Conservation (phyloP, 2,888 invertebrate species). For the Epinotia nisella region DNA sequence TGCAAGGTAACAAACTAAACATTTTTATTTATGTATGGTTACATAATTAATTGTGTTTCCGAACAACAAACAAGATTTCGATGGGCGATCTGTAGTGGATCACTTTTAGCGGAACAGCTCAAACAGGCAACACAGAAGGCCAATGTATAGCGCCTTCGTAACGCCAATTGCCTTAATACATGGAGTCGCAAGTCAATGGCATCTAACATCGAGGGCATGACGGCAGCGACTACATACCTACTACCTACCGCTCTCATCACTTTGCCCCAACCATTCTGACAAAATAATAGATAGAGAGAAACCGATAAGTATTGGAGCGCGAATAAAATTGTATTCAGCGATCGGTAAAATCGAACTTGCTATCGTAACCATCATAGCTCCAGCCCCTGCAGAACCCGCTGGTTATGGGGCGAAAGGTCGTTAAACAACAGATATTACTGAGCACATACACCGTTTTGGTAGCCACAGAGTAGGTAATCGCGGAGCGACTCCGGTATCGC, state of each 20-base stretch:
- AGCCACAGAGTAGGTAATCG: background rate
- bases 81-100: too few species aligned
- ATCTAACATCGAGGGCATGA: too few species aligned
- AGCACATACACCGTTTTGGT: slow-evolving; percentile 13
- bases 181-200: background rate
- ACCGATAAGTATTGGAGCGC: background rate
- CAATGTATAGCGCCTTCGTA: too few species aligned
- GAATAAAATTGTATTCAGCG: background rate
- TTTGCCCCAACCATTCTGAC: background rate
- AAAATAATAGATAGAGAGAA: background rate
- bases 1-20: too few species aligned
- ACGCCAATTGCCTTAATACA: background rate
- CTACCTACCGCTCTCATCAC: too few species aligned
- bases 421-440: background rate
- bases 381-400: background rate
- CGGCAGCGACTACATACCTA: too few species aligned
- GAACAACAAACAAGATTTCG: too few species aligned
- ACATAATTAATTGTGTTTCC: too few species aligned
- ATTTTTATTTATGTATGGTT: too few species aligned
- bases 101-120: too few species aligned
- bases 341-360: slow-evolving; percentile 5
- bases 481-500: slow-evolving; percentile 2
- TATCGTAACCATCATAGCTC: background rate
- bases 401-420: background rate
- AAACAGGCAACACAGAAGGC: too few species aligned